Evolutionary conservation across 2,888 invertebrate genomes (phyloP).

Genomic region (Megamerina dolium): DNA sequence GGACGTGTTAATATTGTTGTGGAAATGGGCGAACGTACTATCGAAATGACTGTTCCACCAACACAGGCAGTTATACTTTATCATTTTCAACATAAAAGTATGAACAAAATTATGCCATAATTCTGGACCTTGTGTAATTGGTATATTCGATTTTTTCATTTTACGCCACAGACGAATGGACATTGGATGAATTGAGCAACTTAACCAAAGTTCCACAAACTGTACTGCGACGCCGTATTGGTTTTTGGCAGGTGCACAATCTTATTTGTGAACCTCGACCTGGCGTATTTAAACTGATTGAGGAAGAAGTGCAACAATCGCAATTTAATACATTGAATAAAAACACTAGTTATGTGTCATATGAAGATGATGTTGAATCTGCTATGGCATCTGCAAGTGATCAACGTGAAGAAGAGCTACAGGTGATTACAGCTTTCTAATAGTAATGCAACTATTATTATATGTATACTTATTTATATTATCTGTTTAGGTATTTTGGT

Average conservation of each 20-base stretch:
- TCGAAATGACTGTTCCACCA: conserved; percentile 81
- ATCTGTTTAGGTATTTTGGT: conserved; percentile 68
- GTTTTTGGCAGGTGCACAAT: conserved; percentile 93
- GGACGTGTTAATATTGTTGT: conserved; percentile 88
- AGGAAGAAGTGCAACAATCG: conserved; percentile 56
- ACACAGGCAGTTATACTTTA: conserved; percentile 90
- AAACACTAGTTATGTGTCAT: conserved; percentile 59
- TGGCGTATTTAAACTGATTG: conserved; percentile 69
- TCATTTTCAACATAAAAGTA: conserved; percentile 84
- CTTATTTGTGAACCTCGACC: conserved; percentile 69
- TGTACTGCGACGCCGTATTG: conserved; percentile 76
- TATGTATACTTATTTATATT: conserved; percentile 2
- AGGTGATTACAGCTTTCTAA: too few relatives aligned
- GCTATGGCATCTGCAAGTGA: conserved; percentile 93
- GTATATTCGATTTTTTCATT: neutral
- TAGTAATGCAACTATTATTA: too few relatives aligned
- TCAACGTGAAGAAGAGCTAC: conserved; percentile 88
- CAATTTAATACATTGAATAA: conserved; percentile 54
- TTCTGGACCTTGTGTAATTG: neutral
- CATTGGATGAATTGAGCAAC: conserved; percentile 76
- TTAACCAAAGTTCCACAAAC: conserved; percentile 83
- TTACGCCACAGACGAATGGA: conserved; percentile 63
- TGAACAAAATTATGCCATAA: neutral
- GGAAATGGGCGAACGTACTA: conserved; percentile 72
- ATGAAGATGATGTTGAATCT: conserved; percentile 88